These are phyloP conservation scores for Lepidocolaptes lacrymiger DNA, from an alignment of 2,797 vertebrate species.

Conservation along the genomic window DNA sequence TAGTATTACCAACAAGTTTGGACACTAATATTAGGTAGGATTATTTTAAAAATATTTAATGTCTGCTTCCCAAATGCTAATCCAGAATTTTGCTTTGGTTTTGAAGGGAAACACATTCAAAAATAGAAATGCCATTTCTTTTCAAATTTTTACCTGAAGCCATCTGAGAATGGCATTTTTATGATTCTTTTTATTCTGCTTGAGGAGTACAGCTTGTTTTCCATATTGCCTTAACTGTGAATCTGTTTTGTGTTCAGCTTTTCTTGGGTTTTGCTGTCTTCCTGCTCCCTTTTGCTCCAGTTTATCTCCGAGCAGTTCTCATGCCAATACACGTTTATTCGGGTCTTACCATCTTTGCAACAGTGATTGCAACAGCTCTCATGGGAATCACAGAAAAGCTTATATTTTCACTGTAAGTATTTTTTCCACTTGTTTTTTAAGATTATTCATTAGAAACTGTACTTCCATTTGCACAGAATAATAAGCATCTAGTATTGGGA, in stretches of 20 bases:
- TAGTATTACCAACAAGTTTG: not conserved
- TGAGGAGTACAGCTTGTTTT: not conserved
- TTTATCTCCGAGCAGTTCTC: slow-evolving; percentile 77
- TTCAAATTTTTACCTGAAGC: not conserved
- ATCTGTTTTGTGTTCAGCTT: slow-evolving; percentile 81
- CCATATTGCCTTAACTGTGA: not conserved
- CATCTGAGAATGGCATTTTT: not conserved
- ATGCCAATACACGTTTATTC: slow-evolving; percentile 90
- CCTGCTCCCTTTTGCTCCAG: slow-evolving; percentile 86
- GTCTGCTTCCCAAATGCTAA: not conserved
- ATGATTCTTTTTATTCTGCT: not conserved
- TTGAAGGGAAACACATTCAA: not conserved
- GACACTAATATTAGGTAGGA: not conserved
- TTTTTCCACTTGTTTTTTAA: not conserved
- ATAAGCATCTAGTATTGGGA: not conserved
- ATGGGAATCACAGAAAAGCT: slow-evolving; percentile 97
- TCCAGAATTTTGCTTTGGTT: not conserved
- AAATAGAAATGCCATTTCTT: not conserved
- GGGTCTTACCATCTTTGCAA: slow-evolving; percentile 87
- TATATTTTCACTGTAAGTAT: slow-evolving; percentile 90
- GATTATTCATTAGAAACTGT: not conserved
- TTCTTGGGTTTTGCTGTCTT: slow-evolving; percentile 85
- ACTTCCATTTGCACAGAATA: not conserved
- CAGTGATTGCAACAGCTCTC: slow-evolving; percentile 85
- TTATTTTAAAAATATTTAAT: not conserved